Evolutionary conservation across 2,888 invertebrate genomes (phyloP).

Genomic region (Hemicrepidius hirtus): DNA sequence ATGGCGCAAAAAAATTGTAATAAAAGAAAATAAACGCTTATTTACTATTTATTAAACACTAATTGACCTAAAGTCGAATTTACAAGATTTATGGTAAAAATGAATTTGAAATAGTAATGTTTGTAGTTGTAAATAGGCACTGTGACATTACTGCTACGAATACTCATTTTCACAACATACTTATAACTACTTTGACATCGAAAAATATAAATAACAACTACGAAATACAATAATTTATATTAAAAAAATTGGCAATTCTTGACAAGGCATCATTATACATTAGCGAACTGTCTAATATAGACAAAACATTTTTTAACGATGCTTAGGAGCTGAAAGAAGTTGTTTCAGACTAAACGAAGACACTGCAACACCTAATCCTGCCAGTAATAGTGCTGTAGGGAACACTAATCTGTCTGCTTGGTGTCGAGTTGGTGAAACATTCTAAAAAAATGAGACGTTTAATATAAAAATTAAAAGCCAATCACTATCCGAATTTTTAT

Average conservation of each 20-base stretch:
- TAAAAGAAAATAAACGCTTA: too few relatives aligned
- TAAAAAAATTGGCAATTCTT: constrained; percentile 19
- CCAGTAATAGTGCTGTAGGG: constrained; percentile 68
- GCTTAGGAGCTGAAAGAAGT: constrained; percentile 56
- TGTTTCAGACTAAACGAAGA: constrained; percentile 70
- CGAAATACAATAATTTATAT: constrained; percentile 45
- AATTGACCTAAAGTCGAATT: constrained; percentile 8
- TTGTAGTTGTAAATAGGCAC: constrained; percentile 62
- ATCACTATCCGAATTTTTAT: too few relatives aligned
- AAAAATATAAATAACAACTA: constrained; percentile 36
- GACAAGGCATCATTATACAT: constrained; percentile 2
- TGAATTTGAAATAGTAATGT: constrained; percentile 67
- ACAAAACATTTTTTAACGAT: constrained; percentile 46
- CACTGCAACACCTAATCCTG: constrained; percentile 68
- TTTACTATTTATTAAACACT: constrained; percentile 1
- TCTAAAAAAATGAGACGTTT: constrained; percentile 53
- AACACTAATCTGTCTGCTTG: constrained; percentile 65
- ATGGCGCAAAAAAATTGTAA: too few relatives aligned
- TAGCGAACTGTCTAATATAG: constrained; percentile 22
- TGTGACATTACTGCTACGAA: constrained; percentile 52
- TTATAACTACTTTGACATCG: constrained; percentile 31
- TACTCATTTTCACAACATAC: constrained; percentile 38
- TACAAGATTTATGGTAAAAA: constrained; percentile 61
- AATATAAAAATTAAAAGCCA: too few relatives aligned
- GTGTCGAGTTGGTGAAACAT: constrained; percentile 57